Evolutionary conservation across 2,113 vertebrate genomes (phyloP), one percentile per base, ranked within the genome.

Genomic region (Apteryx mantelli): DNA sequence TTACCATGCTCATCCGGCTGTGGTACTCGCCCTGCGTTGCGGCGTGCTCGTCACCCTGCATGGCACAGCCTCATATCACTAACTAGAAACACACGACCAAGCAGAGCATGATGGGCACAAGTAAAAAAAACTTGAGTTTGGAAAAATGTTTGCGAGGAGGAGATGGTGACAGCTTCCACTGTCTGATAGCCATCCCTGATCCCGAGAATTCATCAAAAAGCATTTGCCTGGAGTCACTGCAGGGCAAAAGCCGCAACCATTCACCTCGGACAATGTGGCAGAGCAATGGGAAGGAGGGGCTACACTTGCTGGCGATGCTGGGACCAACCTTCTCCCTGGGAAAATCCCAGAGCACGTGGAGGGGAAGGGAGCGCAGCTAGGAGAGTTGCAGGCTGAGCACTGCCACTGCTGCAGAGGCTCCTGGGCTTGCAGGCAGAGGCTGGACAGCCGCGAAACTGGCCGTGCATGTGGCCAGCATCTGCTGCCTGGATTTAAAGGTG

Each of bases 401-500:
- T 9, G 52, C 61, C 52, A 77, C 81, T 85, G 84, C 81, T 3
- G 11, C 63, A 56, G 89, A 65, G 95, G 94, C 82, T 91, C 75
- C 84, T 46, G 74, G 70, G 60, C 82, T 93, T 71, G 42, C 63
- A 93, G 76, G 80, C 84, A 50, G 50, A 38, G 83, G 58, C 63
- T 50, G 25, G 28, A 30, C 40, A 42, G 69, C 46, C 34, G 30
- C 10, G 11, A 38, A 42, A 50, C 61, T 24, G 30, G 61, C 61
- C 16, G 48, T 73, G 81, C 89, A 95, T 71, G 82, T 74, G 87
- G 87, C 42, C 60, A 89, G 89, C 86, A 71, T 91, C 82, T 93
- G 90, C 88, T 92, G 88, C 91, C 92, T 95, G 93, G 55, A 89
- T 94, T 96, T 83, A 94, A 95, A 97, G 95, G 95, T 94, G 84